Evolutionary conservation across 2,797 vertebrate species (phyloP).

Genomic region (Lerista edwardsae): DNA sequence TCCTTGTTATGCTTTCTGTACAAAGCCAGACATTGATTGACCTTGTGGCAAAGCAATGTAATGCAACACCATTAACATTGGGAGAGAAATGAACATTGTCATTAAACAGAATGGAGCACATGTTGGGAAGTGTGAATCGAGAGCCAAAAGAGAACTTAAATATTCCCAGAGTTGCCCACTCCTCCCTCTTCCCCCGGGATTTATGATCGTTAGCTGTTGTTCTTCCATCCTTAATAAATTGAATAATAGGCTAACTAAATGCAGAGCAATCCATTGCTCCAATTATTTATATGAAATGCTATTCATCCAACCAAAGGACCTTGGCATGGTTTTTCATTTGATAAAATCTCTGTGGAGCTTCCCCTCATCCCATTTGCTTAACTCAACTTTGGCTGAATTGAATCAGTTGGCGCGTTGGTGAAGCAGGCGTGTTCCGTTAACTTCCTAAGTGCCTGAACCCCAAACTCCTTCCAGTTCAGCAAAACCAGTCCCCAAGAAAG

Average conservation of each 20-base stretch:
- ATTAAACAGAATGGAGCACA: slow-evolving; percentile 7
- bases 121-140: slow-evolving; percentile 17
- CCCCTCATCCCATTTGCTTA: neutral
- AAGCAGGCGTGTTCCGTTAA: neutral
- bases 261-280: neutral
- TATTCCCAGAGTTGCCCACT: slow-evolving; percentile 2
- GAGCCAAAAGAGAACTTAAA: slow-evolving; percentile 36
- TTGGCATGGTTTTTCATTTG: neutral
- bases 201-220: neutral
- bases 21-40: neutral
- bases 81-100: slow-evolving; percentile 27
- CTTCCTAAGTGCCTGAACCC: neutral
- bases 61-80: slow-evolving; percentile 17
- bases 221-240: neutral
- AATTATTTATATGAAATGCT: slow-evolving; percentile 31
- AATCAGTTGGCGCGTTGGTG: neutral
- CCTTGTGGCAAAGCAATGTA: slow-evolving; percentile 8
- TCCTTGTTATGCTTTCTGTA: neutral
- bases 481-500: slow-evolving; percentile 20
- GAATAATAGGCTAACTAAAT: slow-evolving; percentile 22
- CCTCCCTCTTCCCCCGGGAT: slow-evolving; percentile 20
- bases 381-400: neutral
- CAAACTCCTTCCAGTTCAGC: neutral
- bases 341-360: neutral
- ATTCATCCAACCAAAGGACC: neutral